Evolutionary conservation across 2,113 vertebrate species (phyloP).

Genomic region (Cinclus mexicanus): DNA sequence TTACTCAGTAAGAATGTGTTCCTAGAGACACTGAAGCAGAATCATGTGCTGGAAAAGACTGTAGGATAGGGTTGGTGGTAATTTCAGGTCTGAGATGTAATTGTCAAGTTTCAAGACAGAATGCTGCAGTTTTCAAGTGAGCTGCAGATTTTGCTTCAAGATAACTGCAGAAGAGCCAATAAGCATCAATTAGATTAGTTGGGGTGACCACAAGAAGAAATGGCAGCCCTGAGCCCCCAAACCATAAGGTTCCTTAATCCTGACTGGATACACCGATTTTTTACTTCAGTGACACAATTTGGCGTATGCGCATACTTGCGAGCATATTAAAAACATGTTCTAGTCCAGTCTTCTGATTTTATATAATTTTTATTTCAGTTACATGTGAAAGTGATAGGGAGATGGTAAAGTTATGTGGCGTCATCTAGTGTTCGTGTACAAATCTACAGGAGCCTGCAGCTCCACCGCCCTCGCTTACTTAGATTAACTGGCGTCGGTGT

Average conservation of each 20-base stretch:
- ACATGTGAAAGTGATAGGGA: accelerated
- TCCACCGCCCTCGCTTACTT: not conserved
- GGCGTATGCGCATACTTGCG: not conserved
- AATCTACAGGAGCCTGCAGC: not conserved
- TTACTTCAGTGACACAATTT: not conserved
- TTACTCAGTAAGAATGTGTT: not conserved
- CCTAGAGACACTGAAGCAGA: not conserved
- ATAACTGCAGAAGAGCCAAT: not conserved
- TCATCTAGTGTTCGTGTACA: constrained; percentile 34
- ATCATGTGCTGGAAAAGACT: not conserved
- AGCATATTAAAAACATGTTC: not conserved
- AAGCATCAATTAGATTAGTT: not conserved
- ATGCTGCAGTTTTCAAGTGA: not conserved
- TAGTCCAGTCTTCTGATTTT: not conserved
- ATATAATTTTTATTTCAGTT: not conserved
- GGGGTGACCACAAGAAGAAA: not conserved
- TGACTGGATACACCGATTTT: not conserved
- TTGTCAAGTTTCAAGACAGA: not conserved
- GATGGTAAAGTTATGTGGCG: not conserved
- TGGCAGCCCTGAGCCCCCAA: not conserved
- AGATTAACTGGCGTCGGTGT: not conserved
- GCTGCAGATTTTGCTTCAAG: not conserved
- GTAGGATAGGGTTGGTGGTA: not conserved
- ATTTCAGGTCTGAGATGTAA: not conserved
- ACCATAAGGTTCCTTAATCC: not conserved